Base-by-base conservation (phyloP, 2,797 vertebrate genomes). In the Thunnus albacares region DNA sequence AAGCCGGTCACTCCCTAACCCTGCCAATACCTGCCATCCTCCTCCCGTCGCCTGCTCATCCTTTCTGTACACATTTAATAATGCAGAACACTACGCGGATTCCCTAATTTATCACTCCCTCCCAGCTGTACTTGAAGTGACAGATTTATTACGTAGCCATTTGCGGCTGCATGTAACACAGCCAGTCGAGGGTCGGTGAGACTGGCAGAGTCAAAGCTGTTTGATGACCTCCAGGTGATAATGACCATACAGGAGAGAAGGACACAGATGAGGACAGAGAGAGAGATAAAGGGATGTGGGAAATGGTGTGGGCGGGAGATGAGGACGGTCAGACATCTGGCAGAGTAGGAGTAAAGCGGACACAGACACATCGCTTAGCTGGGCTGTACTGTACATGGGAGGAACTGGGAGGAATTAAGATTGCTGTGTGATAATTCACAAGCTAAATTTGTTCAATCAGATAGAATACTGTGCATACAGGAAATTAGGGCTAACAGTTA, bases 101-200 rank as follows among this genome's bases (percentile, higher is more conserved):
- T 63, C 68, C 65, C 66, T 73, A 85, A 91, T 93, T 88, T 91
- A 92, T 93, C 92, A 84, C 85, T 66, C 71, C 59, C 66, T 65
- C 73, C 78, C 91, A 91, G 90, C 84, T 92, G 90, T 89, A 93
- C 85, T 80, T 78, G 75, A 92, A 87, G 81, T 90, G 89, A 93
- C 90, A 92, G 89, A 93, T 92, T 90, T 93, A 93, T 92, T 87
- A 92, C 87, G 89, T 88, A 87, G 87, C 85, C 81, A 91, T 93
- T 92, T 88, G 87, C 15, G 3, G 81, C 79, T 60, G 71, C 76
- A 41, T 89, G 90, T 90, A 81, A 72, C 47, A 6, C 75, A 70
- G 89, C 73, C 71, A 79, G 74, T 78, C 43, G 83, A 87, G 88
- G 80, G 86, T 88, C 71, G 52, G 78, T 33, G 60, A 86, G 86